Percentiles rank a stretch among this genome's conserved stretches.
Evolutionary conservation across 2,113 vertebrate species (phyloP).

Genomic region (Campylomormyrus tamandua): DNA sequence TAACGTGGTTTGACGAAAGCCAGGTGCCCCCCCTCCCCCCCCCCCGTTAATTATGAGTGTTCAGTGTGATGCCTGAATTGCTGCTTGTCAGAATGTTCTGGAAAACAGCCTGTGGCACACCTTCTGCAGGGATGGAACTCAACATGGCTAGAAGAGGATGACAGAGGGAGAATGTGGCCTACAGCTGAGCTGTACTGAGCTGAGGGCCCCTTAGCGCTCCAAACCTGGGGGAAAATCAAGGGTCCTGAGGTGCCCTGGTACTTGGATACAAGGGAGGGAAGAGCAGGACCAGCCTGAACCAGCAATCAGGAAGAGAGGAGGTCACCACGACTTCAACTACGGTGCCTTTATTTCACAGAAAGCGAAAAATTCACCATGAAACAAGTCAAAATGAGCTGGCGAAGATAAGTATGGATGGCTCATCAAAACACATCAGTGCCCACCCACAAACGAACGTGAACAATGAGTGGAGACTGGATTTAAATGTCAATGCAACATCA

Average conservation of each 20-base stretch:
- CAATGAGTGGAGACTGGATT: neutral
- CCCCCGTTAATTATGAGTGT: neutral
- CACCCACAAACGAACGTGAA: neutral
- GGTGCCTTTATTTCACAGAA: neutral
- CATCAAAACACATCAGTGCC: neutral
- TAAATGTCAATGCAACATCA: neutral
- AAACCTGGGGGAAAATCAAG: neutral
- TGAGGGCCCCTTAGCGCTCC: neutral
- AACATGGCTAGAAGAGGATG: neutral
- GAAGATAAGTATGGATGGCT: neutral
- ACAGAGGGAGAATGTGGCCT: neutral
- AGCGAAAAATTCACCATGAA: neutral
- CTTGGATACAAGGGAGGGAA: neutral
- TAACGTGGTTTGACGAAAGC: neutral
- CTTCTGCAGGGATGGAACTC: neutral
- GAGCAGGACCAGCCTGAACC: neutral
- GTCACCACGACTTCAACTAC: neutral
- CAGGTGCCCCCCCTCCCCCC: neutral
- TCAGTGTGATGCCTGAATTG: neutral
- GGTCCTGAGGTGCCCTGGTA: neutral
- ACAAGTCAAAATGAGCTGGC: neutral
- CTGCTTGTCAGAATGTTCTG: neutral
- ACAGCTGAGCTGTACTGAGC: neutral
- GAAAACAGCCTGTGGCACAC: neutral
- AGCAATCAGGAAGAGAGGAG: neutral